A percentile compares a stretch with the other conserved stretches of the same genome.
Evolutionary conservation across 2,888 invertebrate genomes (phyloP).

Genomic region (Drosophila hamatofila): DNA sequence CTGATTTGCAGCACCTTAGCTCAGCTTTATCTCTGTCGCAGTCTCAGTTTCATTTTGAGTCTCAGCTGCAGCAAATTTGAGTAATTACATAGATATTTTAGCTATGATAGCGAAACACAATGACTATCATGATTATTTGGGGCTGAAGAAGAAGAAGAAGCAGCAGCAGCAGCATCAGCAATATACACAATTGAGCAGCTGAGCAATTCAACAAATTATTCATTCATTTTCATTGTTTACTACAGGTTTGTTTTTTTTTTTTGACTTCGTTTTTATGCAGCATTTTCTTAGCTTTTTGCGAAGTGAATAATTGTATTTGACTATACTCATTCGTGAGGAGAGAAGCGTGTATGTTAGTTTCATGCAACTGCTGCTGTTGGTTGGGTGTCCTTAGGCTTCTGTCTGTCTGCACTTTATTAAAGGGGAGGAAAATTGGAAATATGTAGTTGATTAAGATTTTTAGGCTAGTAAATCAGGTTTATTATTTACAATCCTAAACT

Average conservation of each 20-base stretch:
- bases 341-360: neutral
- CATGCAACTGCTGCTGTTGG: no score
- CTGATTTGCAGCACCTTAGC: constrained; percentile 17
- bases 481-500: no score
- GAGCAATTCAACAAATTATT: constrained; percentile 62
- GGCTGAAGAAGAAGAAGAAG: neutral
- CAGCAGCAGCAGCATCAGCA: neutral
- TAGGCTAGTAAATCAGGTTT: no score
- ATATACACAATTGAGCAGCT: constrained; percentile 34
- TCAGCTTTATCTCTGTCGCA: constrained; percentile 1
- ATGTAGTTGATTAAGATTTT: no score
- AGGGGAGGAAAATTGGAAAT: no score
- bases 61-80: constrained; percentile 35
- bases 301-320: constrained; percentile 25
- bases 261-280: constrained; percentile 7
- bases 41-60: neutral
- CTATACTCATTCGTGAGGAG: neutral
- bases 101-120: constrained; percentile 13
- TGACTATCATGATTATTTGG: constrained; percentile 31
- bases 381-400: neutral
- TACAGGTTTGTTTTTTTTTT: constrained; percentile 10
- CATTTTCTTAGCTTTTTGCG: constrained; percentile 8
- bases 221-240: constrained; percentile 65
- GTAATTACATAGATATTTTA: constrained; percentile 32
- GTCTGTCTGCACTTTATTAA: no score